Percentiles rank a stretch among this genome's conserved stretches.
phyloP scores from a whole-genome alignment of 2,113 vertebrate species.

The Gallinago jamesoni region DNA sequence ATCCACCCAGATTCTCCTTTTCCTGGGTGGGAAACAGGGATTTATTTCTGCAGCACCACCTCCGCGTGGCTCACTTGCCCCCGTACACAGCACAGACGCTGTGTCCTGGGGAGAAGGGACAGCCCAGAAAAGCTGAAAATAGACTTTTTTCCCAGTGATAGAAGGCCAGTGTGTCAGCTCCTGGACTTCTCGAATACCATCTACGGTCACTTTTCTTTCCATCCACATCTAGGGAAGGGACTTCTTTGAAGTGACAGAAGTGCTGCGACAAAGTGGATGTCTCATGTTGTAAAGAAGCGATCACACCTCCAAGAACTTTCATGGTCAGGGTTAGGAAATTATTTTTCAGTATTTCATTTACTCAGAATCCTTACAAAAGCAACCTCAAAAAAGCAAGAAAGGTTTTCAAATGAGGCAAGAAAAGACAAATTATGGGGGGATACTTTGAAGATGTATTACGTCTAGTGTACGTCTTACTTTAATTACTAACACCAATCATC shows the following conservation, averaged over 20 bases:
- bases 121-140: not conserved
- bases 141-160: not conserved
- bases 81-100: not conserved
- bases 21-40: not conserved
- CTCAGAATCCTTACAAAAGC: not conserved
- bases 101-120: not conserved
- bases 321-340: not conserved
- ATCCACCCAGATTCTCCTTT: not conserved
- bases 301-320: not conserved
- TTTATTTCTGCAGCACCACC: not conserved
- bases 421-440: not conserved
- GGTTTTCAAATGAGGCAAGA: not conserved
- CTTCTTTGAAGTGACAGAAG: not conserved
- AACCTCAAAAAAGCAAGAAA: not conserved
- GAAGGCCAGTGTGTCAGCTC: not conserved
- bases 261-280: not conserved
- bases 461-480: not conserved
- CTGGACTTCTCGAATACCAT: not conserved
- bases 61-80: not conserved
- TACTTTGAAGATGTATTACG: constrained; percentile 3
- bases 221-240: not conserved
- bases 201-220: not conserved
- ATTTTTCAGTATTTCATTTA: not conserved
- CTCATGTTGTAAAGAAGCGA: not conserved
- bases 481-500: constrained; percentile 57